Evolutionary conservation across 2,888 invertebrate genomes (phyloP), one percentile per base, ranked within the genome.

Genomic region (Dorcus parallelipipedus): DNA sequence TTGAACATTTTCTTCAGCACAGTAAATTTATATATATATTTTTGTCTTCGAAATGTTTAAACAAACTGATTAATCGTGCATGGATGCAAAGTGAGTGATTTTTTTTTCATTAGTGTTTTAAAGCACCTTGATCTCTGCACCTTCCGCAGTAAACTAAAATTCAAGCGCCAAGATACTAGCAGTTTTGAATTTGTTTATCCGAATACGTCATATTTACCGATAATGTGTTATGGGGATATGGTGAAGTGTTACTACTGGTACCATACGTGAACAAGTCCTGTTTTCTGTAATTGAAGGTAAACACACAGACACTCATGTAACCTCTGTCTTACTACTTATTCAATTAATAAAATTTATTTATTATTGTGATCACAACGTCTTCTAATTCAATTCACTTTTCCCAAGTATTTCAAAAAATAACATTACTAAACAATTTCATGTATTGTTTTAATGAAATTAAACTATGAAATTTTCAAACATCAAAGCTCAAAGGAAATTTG

Each of bases 221-320:
- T 54, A 62, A 59, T 52, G 45, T 45, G 39, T 59, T 56, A 62
- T 62, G 62, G 62, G 61, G 62, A 53, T 62, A 59, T 38, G 52
- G n/a, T 10, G n/a, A 41, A 41, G 14, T 41, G 41, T 41, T 41
- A 41, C 14, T n/a, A 41, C 23, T 9, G 17, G 45, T 45, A 45
- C 45, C 14, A 45, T 10, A 45, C 45, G 45, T 9, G 45, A 23
- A 45, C 45, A 45, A 45, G 45, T 45, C 45, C 45, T 45, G 45
- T 45, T 45, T 41, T 45, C 45, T 45, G 17, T 23, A 20, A n/a
- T 45, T 23, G 45, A 45, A 45, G 45, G 45, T 45, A 45, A 45
- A 45, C 45, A 20, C 23, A 45, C 23, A 45, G 45, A 20, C 20
- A 45, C 26, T 33, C 26, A 33, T 49, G 26, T 9, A 38, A 20